Evolutionary conservation across 1,140 invertebrate genomes (phyloP), one percentile per base, ranked within the genome.

Genomic region (Drosophila tristis): DNA sequence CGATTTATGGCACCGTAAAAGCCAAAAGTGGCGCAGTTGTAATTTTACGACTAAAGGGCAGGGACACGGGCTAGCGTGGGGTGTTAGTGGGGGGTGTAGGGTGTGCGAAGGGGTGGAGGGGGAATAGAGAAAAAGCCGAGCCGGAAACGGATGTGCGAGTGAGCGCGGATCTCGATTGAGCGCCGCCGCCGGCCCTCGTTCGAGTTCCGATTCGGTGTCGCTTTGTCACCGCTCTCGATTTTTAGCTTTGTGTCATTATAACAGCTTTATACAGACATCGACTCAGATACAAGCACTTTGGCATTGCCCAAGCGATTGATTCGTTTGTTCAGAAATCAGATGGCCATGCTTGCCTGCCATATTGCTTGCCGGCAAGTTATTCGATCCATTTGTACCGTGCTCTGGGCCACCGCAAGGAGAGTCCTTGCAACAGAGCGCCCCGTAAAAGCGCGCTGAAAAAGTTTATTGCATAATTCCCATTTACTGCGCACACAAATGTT

Each of bases 1-100:
- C 76, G 76, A 78, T 78, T 78, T 78, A 78, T 78, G 76, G 67
- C 57, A 58, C 76, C 67, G 76, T 78, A 76, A 78, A 76, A 78
- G 73, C 67, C 73, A 76, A 75, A 76, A 78, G 73, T 78, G 73
- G 61, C 73, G 67, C 73, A 76, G 76, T 78, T 76, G 76, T 78
- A 78, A 78, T 76, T 76, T 78, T 66, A 78, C 73, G 76, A 72
- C 76, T 59, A 56, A 7, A 45, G 44, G 35, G 0, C 35, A 39
- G 35, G 35, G 35, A 4, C 35, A 25, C 0, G 35, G 35, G 35
- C 11, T 4, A 11, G 3, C 31, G 31, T 11, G 11, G 35, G 11
- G 1, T 6, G 26, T 25, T 25, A 16, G 6, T 25, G 25, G 23
- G 0, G 39, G 13, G 16, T 5, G 13, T 23, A 6, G 20, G 29